phyloP scores from a whole-genome alignment of 2,888 invertebrate genomes.

The Tiliacea aurago region DNA sequence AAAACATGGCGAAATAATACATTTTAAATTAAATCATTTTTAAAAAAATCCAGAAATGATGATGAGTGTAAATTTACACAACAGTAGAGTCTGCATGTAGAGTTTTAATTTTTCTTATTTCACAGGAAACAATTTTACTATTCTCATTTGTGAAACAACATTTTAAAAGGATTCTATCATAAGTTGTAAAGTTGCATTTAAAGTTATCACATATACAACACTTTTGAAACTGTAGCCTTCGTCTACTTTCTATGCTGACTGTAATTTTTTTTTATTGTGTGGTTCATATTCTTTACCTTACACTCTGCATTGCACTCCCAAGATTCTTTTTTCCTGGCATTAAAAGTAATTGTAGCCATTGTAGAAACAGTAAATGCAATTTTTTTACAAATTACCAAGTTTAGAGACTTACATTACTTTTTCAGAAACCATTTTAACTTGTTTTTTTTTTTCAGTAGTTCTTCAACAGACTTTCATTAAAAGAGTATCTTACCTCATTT shows the following conservation, averaged over 20 bases:
- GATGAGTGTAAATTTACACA: neutral
- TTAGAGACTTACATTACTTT: neutral
- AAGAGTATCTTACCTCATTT: constrained; percentile 81
- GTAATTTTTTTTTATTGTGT: neutral
- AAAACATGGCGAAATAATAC: neutral
- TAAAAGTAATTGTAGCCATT: neutral
- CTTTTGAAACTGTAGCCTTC: neutral
- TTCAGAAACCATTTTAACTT: neutral
- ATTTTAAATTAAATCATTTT: neutral
- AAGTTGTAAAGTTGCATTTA: neutral
- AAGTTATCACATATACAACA: neutral
- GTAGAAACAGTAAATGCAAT: neutral
- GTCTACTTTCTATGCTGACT: constrained; percentile 2
- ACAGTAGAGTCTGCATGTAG: neutral
- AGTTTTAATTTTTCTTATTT: neutral
- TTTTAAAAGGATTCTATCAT: neutral
- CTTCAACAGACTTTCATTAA: neutral
- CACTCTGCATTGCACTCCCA: too few species aligned
- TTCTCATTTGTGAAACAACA: neutral
- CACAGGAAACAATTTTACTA: neutral
- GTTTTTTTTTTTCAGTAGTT: neutral
- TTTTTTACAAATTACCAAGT: neutral
- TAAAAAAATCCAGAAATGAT: neutral
- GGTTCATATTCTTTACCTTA: neutral
- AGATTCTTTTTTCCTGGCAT: too few species aligned